Conservation (phyloP, 2,113 vertebrate species). For the Aldabrachelys gigantea region DNA sequence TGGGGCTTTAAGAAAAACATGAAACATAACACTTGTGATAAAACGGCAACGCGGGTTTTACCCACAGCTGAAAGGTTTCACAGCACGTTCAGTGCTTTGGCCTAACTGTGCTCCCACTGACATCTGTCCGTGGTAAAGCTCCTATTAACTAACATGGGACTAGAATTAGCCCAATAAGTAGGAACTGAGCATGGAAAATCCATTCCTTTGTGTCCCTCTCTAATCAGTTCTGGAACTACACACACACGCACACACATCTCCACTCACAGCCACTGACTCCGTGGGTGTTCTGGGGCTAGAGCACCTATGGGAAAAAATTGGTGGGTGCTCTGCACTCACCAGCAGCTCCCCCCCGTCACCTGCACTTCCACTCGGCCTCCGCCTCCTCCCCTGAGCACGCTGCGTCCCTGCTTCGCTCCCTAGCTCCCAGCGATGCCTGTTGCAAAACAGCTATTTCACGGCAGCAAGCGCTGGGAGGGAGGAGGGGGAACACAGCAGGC, state of each 20-base stretch:
- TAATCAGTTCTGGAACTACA: neutral
- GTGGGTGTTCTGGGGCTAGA: too few relatives aligned
- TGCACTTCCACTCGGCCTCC: too few relatives aligned
- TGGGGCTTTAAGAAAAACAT: neutral
- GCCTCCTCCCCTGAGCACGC: too few relatives aligned
- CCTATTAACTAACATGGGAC: neutral
- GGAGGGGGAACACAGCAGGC: too few relatives aligned
- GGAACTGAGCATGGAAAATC: neutral
- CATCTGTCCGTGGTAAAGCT: neutral
- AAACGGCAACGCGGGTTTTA: neutral
- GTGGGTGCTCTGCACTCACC: too few relatives aligned
- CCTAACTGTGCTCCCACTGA: neutral
- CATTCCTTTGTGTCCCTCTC: fast-evolving
- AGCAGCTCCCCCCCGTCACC: too few relatives aligned
- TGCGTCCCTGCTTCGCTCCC: too few relatives aligned
- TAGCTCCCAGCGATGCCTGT: too few relatives aligned
- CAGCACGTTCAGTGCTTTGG: neutral
- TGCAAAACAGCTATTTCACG: too few relatives aligned
- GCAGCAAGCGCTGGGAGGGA: too few relatives aligned
- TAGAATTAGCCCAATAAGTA: neutral
- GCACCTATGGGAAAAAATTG: too few relatives aligned
- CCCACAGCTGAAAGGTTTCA: neutral
- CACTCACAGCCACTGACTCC: fast-evolving
- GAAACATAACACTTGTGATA: neutral
- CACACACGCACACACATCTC: too few relatives aligned